Base-by-base conservation (phyloP, 2,888 invertebrate genomes). In the Apamea crenata region DNA sequence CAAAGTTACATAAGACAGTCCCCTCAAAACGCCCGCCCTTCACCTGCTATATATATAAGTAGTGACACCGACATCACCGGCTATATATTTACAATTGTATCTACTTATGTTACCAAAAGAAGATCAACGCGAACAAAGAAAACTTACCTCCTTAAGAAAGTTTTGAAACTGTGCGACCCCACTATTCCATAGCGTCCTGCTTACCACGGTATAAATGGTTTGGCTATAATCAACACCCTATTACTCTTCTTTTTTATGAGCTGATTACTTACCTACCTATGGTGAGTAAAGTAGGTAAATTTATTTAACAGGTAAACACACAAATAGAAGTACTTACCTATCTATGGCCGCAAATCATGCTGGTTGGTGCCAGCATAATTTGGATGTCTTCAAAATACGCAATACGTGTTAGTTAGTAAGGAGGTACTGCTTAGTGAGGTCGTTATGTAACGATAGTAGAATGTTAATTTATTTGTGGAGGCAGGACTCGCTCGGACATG, bases 401-500 rank as follows among this genome's bases (percentile, higher is more conserved):
- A 71, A 71, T 69, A 66, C 63, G 3, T 40, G 44, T 59, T 71
- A 25, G 29, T 82, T 44, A 71, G 63, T 56, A 65, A 59, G 29
- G 50, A 63, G 2, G 70, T 72, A 77, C 47, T 77, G 66, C 65
- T 78, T 36, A 73, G 63, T 74, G 63, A 75, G 70, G 44, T 80
- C 50, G 68, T 83, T 85, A 84, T 80, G 74, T 83, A 88, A 86
- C 81, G 63, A 76, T 61, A 77, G 67, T 84, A 78, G 80, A 84
- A 89, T 80, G 75, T 78, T 86, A 90, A 87, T 84, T 82, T 86
- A 84, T 86, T 82, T 86, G 86, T 83, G 83, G 80, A 81, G 81
- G 83, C 87, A 90, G 89, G 85, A 84, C 81, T 77, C 40, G 84
- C 81, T 74, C 40, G 86, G 88, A 89, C 92, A 91, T 91, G 90